Percentiles rank a stretch among this genome's conserved stretches.
Evolutionary conservation across 2,113 vertebrate species (phyloP).

Genomic region (Garra rufa): DNA sequence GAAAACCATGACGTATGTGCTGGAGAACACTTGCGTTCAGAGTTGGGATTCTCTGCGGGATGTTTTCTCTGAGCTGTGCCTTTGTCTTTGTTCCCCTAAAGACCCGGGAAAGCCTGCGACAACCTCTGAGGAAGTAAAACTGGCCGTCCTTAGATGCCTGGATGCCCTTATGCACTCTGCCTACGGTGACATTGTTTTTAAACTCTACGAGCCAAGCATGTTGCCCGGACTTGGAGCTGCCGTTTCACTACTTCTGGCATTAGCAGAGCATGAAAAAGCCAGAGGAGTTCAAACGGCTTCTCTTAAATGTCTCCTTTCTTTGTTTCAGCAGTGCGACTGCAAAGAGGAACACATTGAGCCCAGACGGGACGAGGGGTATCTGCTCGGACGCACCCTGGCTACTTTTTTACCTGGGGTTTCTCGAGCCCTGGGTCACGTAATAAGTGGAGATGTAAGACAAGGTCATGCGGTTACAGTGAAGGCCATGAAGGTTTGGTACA

Average conservation of each 20-base stretch:
- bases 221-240: constrained; percentile 88
- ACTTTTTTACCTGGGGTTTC: constrained; percentile 93
- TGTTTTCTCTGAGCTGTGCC: constrained; percentile 87
- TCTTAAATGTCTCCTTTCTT: constrained; percentile 81
- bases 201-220: constrained; percentile 81
- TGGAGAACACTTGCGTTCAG: constrained; percentile 83
- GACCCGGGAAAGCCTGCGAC: constrained; percentile 70
- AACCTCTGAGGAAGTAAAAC: constrained; percentile 86
- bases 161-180: constrained; percentile 84
- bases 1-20: constrained; percentile 79
- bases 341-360: constrained; percentile 68
- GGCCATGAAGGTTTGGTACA: constrained; percentile 84
- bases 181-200: constrained; percentile 78
- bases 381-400: constrained; percentile 82
- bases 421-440: constrained; percentile 77
- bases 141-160: constrained; percentile 78
- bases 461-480: constrained; percentile 79
- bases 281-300: constrained; percentile 81
- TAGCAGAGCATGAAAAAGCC: constrained; percentile 85
- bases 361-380: constrained; percentile 61
- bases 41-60: constrained; percentile 83
- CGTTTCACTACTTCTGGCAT: constrained; percentile 83
- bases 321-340: constrained; percentile 86
- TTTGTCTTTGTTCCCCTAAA: constrained; percentile 79
- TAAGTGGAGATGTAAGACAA: constrained; percentile 87